phyloP scores from a whole-genome alignment of 1,140 invertebrate species.

The Hetaerina americana region DNA sequence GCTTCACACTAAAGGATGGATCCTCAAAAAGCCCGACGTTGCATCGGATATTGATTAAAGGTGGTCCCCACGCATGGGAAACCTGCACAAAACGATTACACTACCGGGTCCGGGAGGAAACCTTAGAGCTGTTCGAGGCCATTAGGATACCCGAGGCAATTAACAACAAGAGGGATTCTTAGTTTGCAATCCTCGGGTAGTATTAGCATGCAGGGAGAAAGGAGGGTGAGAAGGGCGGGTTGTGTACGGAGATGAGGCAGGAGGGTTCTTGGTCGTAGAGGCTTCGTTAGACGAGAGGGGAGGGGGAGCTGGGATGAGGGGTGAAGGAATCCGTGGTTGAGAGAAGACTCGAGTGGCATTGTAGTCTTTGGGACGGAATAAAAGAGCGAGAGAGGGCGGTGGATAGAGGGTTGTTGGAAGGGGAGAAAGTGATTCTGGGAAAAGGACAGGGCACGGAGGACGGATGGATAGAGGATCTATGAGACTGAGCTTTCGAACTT shows the following conservation, averaged over 20 bases:
- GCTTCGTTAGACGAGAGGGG: background rate
- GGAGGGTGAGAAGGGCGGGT: background rate
- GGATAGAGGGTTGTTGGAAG: too few relatives aligned
- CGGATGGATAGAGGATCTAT: too few relatives aligned
- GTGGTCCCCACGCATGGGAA: background rate
- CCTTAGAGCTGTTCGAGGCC: background rate
- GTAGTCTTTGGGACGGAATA: background rate
- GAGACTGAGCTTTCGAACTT: too few relatives aligned
- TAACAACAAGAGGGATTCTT: background rate
- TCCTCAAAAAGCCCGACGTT: too few relatives aligned
- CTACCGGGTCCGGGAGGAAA: background rate
- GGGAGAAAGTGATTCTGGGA: too few relatives aligned
- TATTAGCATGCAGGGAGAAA: background rate
- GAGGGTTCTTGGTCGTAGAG: too few relatives aligned
- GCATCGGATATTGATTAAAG: background rate
- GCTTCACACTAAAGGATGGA: too few relatives aligned
- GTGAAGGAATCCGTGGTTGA: too few relatives aligned
- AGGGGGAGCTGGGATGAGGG: background rate
- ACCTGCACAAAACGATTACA: background rate
- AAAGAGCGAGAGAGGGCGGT: background rate
- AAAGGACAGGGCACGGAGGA: too few relatives aligned
- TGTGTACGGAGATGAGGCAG: too few relatives aligned
- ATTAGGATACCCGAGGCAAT: background rate
- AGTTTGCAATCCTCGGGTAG: background rate
- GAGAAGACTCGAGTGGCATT: too few relatives aligned